These are phyloP conservation scores for Apotomis capreana DNA, from an alignment of 2,888 invertebrate genomes.

Conservation along the genomic window DNA sequence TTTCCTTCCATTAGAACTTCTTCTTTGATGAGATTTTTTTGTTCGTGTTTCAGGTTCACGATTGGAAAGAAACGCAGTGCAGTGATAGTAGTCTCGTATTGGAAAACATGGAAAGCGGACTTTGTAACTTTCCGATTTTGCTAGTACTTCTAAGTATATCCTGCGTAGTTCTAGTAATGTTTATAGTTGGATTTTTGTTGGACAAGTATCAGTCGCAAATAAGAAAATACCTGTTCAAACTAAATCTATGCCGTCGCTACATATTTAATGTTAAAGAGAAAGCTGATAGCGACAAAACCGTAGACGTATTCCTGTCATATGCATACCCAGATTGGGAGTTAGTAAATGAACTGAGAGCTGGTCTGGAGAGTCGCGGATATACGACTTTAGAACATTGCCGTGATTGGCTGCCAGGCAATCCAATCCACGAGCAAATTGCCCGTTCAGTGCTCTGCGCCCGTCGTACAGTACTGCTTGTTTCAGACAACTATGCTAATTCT, in stretches of 20 bases:
- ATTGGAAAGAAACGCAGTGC: conserved; percentile 4
- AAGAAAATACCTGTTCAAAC: conserved; percentile 8
- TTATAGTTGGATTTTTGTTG: neutral
- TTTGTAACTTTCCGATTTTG: neutral
- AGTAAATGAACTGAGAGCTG: neutral
- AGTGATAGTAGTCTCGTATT: neutral
- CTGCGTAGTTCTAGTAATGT: neutral
- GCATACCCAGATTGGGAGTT: neutral
- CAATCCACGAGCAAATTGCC: conserved; percentile 13
- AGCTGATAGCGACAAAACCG: neutral
- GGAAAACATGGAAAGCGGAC: conserved; percentile 4
- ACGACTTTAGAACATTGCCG: conserved; percentile 17
- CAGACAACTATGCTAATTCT: conserved; percentile 11
- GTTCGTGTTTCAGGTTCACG: conserved; percentile 8
- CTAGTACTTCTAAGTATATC: neutral
- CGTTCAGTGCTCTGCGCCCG: neutral
- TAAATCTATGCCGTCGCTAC: conserved; percentile 11
- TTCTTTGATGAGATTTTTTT: neutral
- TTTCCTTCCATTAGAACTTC: too few species aligned
- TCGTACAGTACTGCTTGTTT: conserved; percentile 16
- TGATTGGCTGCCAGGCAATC: conserved; percentile 10
- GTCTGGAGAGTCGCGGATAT: conserved; percentile 4
- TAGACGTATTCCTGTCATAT: conserved; percentile 22
- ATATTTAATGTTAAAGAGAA: conserved; percentile 10
- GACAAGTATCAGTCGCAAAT: neutral